Evolutionary conservation across 2,888 invertebrate species (phyloP).

Genomic region (Arge pagana): DNA sequence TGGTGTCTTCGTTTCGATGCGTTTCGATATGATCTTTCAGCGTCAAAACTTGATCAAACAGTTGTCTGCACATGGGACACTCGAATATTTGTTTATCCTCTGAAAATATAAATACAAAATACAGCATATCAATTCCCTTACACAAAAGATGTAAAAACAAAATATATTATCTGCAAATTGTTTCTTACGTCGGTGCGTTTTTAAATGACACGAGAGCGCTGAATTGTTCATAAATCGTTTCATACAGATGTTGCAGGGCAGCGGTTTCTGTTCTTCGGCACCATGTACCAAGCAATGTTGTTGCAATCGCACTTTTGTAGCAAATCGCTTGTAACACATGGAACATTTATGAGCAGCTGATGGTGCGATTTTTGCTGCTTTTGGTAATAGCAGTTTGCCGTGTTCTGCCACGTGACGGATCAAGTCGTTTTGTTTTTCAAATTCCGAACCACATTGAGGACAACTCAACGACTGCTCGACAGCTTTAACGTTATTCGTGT

Average conservation of each 20-base stretch:
- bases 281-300: constrained; percentile 71
- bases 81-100: constrained; percentile 68
- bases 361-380: constrained; percentile 53
- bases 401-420: constrained; percentile 60
- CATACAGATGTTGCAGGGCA: constrained; percentile 68
- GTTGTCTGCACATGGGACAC: constrained; percentile 74
- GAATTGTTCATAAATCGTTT: constrained; percentile 75
- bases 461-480: constrained; percentile 36
- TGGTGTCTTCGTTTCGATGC: constrained; percentile 66
- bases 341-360: constrained; percentile 63
- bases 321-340: constrained; percentile 70
- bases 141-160: constrained; percentile 10
- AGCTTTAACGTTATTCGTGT: constrained; percentile 49
- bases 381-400: constrained; percentile 45
- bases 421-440: constrained; percentile 53
- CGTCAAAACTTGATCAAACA: constrained; percentile 68
- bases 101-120: constrained; percentile 34
- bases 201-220: constrained; percentile 73
- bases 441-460: constrained; percentile 47
- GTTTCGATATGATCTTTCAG: constrained; percentile 70
- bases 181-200: constrained; percentile 65
- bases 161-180: not conserved
- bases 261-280: constrained; percentile 70
- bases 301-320: constrained; percentile 66
- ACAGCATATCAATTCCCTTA: constrained; percentile 22